Evolutionary conservation across 2,113 vertebrate species (phyloP), one percentile per base, ranked within the genome.

Genomic region (Plotosus lineatus): DNA sequence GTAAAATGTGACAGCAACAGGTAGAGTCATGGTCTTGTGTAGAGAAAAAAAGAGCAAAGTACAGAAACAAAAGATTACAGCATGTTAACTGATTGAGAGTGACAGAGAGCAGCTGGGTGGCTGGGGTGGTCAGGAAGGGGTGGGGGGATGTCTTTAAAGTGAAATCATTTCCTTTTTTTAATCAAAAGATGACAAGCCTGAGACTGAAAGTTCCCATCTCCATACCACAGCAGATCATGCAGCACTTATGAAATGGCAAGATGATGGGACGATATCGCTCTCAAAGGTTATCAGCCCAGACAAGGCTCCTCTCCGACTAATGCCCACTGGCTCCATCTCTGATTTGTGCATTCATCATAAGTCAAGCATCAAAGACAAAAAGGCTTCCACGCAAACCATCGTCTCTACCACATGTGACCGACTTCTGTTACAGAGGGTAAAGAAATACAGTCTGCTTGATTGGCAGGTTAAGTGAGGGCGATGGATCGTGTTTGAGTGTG

Each of bases 151-250:
- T 93, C 94, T 95, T 94, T 93, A 93, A 91, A 92, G 92, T 96
- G 95, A 96, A 95, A 95, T 96, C 94, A 96, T 94, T 96, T 96
- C 95, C 95, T 95, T 95, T 95, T 94, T 93, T 95, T 96, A 95
- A 95, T 96, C 94, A 95, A 94, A 95, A 94, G 94, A 95, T 95
- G 95, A 96, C 95, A 96, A 92, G 93, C 88, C 91, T 87, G 89
- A 90, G 92, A 89, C 88, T 93, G 91, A 93, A 94, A 94, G 93
- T 89, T 94, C 91, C 94, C 94, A 95, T 95, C 94, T 95, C 94
- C 83, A 85, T 86, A 55, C 89, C 92, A 89, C 91, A 69, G 79
- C 78, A 50, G 46, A 76, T 75, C 75, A 55, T 26, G 44, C 15
- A 53, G 58, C 77, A 60, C 26, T 51, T 68, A 81, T 65, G 74